Conservation (phyloP, 2,797 vertebrate species). For the Parauchenoglanis punctatus region DNA sequence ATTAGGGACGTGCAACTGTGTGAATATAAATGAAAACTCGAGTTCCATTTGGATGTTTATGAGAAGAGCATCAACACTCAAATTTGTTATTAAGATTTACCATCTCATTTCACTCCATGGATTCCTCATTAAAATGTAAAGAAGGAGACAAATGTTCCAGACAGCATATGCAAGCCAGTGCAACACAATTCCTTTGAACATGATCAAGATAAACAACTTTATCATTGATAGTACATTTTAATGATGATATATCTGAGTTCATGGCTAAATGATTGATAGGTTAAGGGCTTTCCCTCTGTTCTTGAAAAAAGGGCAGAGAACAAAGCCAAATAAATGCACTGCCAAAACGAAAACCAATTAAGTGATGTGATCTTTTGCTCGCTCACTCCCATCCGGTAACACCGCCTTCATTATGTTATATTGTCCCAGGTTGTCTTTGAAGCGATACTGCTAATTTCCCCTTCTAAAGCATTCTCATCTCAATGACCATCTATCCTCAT, state of each 20-base stretch:
- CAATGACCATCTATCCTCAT: constrained; percentile 47
- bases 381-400: constrained; percentile 13
- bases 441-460: constrained; percentile 38
- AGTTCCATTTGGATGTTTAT: not conserved
- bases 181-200: not conserved
- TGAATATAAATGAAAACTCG: not conserved
- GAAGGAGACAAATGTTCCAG: constrained; percentile 19
- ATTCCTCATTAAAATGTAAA: constrained; percentile 31
- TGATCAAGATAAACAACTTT: constrained; percentile 20
- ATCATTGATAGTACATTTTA: not conserved
- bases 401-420: constrained; percentile 10
- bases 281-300: not conserved
- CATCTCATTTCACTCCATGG: constrained; percentile 7
- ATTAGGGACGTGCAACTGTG: not conserved
- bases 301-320: not conserved
- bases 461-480: constrained; percentile 40
- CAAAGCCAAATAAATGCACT: not conserved
- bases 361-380: constrained; percentile 25
- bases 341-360: constrained; percentile 33
- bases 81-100: constrained; percentile 11
- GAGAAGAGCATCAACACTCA: not conserved
- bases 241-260: not conserved
- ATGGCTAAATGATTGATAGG: not conserved
- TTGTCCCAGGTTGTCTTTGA: constrained; percentile 17
- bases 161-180: not conserved